phyloP scores from a whole-genome alignment of 2,888 invertebrate genomes.

The Cephonodes hylas region DNA sequence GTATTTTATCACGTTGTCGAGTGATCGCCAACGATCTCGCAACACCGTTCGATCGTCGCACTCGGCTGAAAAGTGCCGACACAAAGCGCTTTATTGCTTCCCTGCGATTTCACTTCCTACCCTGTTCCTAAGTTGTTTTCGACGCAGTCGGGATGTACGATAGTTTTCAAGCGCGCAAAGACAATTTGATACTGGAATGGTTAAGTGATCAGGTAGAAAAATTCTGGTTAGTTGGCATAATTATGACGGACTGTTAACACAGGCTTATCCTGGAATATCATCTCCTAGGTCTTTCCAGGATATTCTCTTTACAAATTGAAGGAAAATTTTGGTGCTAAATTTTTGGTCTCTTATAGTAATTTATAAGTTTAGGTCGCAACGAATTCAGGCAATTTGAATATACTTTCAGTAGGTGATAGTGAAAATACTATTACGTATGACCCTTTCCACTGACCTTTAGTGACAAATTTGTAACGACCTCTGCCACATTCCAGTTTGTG shows the following conservation, averaged over 20 bases:
- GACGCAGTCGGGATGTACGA: neutral
- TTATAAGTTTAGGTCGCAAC: too few species aligned
- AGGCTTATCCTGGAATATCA: too few species aligned
- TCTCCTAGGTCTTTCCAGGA: too few species aligned
- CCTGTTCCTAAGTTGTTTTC: constrained; percentile 24
- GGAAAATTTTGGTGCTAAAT: too few species aligned
- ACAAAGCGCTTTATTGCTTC: constrained; percentile 44
- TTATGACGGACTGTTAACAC: too few species aligned
- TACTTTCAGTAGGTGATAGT: neutral
- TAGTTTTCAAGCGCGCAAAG: too few species aligned
- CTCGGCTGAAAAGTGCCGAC: neutral
- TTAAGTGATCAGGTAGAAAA: too few species aligned
- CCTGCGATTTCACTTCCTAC: constrained; percentile 52
- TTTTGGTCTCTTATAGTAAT: too few species aligned
- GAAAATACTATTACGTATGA: neutral
- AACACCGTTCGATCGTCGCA: neutral
- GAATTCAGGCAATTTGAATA: neutral
- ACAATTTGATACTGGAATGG: neutral
- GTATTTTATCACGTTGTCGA: neutral
- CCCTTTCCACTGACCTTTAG: neutral
- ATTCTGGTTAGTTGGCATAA: too few species aligned
- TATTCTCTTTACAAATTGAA: too few species aligned
- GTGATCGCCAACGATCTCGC: neutral
- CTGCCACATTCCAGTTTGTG: neutral
- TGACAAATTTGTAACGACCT: neutral